These are phyloP conservation scores for Lordiphosa stackelbergi DNA, from an alignment of 1,140 invertebrate species.

Conservation along the genomic window DNA sequence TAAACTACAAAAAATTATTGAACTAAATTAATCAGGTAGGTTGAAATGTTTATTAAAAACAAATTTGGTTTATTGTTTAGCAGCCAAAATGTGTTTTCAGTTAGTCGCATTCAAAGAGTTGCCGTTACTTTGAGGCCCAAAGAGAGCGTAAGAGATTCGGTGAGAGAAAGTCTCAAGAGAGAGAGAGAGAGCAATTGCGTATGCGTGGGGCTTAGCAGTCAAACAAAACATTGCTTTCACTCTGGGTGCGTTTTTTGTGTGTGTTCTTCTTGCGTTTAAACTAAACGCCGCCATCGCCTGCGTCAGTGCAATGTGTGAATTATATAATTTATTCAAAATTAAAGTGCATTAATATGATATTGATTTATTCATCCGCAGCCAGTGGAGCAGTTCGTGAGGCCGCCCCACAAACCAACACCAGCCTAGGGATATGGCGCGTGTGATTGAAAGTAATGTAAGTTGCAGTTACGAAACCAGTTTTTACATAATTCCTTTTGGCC, in stretches of 20 bases:
- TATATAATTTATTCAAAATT: constrained; percentile 42
- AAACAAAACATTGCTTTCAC: constrained; percentile 53
- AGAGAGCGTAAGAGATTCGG: constrained; percentile 3
- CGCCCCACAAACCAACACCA: constrained; percentile 11
- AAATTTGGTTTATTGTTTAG: too few species aligned
- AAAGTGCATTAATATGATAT: constrained; percentile 16
- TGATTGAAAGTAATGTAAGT: constrained; percentile 69
- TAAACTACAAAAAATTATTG: too few species aligned
- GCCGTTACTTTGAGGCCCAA: too few species aligned
- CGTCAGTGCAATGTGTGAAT: constrained; percentile 26
- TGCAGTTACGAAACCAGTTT: constrained; percentile 32
- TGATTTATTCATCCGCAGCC: constrained; percentile 20
- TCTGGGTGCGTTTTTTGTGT: constrained; percentile 21
- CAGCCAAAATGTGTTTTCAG: too few species aligned
- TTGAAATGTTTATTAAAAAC: too few species aligned
- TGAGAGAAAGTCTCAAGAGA: constrained; percentile 1
- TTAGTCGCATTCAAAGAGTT: too few species aligned
- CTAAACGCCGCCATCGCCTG: constrained; percentile 19
- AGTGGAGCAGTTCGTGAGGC: constrained; percentile 1
- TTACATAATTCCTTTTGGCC: constrained; percentile 49
- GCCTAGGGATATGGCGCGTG: constrained; percentile 51
- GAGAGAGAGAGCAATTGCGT: constrained; percentile 27
- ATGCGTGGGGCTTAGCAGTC: constrained; percentile 20
- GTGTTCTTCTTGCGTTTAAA: constrained; percentile 12
- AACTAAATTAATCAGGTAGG: too few species aligned